phyloP scores from a whole-genome alignment of 2,113 vertebrate genomes.

The Istiophorus platypterus region DNA sequence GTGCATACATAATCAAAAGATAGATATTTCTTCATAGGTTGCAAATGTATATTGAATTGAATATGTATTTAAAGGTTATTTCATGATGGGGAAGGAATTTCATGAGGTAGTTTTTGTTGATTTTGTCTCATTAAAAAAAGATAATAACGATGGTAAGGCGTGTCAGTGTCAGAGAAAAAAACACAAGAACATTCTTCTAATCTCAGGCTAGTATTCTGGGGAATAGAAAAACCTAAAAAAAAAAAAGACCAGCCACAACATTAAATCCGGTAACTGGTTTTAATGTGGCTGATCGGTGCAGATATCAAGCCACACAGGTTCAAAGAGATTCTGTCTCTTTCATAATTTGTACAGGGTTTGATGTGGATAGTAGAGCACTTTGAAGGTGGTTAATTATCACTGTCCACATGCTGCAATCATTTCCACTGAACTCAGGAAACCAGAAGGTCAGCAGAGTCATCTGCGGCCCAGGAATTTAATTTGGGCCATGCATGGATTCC shows the following conservation, averaged over 20 bases:
- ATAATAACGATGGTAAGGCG: constrained; percentile 21
- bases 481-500: constrained; percentile 50
- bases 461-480: constrained; percentile 70
- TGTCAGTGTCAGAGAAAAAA: constrained; percentile 23
- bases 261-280: no score
- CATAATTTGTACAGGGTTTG: constrained; percentile 41
- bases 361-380: constrained; percentile 43
- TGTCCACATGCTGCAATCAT: constrained; percentile 54
- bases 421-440: constrained; percentile 60
- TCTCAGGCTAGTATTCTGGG: constrained; percentile 9
- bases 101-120: neutral
- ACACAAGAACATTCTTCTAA: constrained; percentile 13
- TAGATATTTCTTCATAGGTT: constrained; percentile 5
- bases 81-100: neutral
- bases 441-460: constrained; percentile 74
- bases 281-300: neutral
- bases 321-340: constrained; percentile 27
- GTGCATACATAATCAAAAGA: constrained; percentile 11
- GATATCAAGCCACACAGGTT: neutral
- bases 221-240: neutral
- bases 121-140: constrained; percentile 7
- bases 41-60: constrained; percentile 22
- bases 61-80: constrained; percentile 49
- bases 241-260: neutral
- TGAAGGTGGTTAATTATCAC: constrained; percentile 70